These are phyloP conservation scores for Erpetoichthys calabaricus DNA, from an alignment of 2,797 vertebrate genomes.

Conservation along the genomic window DNA sequence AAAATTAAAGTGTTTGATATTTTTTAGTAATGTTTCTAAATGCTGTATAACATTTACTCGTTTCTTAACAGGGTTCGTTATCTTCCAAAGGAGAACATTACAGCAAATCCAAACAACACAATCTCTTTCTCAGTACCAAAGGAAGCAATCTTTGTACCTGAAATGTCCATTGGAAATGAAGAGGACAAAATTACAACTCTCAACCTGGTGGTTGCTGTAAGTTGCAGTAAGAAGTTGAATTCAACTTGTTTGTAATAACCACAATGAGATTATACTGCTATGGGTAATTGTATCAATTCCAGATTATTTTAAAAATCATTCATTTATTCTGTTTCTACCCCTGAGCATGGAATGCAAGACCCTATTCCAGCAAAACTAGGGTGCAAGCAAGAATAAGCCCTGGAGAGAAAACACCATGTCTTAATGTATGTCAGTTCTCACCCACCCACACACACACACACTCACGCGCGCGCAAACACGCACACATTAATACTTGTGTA, in stretches of 20 bases:
- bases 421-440: too few relatives aligned
- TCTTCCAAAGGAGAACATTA: conserved; percentile 64
- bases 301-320: neutral
- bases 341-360: conserved; percentile 6
- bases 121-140: conserved; percentile 59
- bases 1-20: neutral
- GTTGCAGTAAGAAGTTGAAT: conserved; percentile 28
- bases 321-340: neutral
- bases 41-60: neutral
- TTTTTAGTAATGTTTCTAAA: neutral
- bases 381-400: too few relatives aligned
- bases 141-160: conserved; percentile 57
- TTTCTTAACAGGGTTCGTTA: conserved; percentile 59
- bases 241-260: neutral
- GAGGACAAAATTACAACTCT: conserved; percentile 61
- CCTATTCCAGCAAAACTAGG: too few relatives aligned
- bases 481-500: too few relatives aligned
- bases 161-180: conserved; percentile 67
- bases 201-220: conserved; percentile 78
- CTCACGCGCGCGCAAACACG: too few relatives aligned
- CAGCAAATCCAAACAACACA: conserved; percentile 38
- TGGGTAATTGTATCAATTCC: too few relatives aligned
- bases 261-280: too few relatives aligned
- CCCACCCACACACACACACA: too few relatives aligned
- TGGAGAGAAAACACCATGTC: too few relatives aligned